Evolutionary conservation across 2,797 vertebrate genomes (phyloP).

Genomic region (Labroides dimidiatus): DNA sequence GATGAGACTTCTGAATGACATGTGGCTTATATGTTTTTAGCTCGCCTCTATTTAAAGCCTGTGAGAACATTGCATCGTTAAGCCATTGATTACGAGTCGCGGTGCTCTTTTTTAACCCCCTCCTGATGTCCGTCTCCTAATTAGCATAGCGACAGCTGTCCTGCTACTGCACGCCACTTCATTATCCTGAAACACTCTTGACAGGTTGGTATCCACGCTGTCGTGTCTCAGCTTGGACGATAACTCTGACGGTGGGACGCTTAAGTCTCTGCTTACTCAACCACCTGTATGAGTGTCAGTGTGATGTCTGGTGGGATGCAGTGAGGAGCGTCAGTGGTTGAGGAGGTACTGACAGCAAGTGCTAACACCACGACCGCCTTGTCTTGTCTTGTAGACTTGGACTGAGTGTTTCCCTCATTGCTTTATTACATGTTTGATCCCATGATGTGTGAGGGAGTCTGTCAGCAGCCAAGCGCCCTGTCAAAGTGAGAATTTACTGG

Average conservation of each 20-base stretch:
- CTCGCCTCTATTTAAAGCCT: slow-evolving; percentile 52
- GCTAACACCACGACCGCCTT: slow-evolving; percentile 5
- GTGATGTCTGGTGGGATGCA: not conserved
- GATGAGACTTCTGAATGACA: not conserved
- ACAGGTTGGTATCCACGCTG: slow-evolving; percentile 39
- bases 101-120: not conserved
- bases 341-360: slow-evolving; percentile 10
- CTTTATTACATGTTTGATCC: slow-evolving; percentile 13
- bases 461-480: slow-evolving; percentile 18
- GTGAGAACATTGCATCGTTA: slow-evolving; percentile 56
- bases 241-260: not conserved
- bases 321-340: not conserved
- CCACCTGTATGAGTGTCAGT: slow-evolving; percentile 20
- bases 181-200: slow-evolving; percentile 36
- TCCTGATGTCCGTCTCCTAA: slow-evolving; percentile 56
- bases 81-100: slow-evolving; percentile 58
- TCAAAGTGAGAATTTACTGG: slow-evolving; percentile 19
- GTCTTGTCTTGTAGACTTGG: slow-evolving; percentile 16
- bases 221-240: not conserved
- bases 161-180: slow-evolving; percentile 51
- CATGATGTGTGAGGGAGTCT: slow-evolving; percentile 28
- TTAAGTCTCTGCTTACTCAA: not conserved
- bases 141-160: slow-evolving; percentile 62
- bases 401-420: slow-evolving; percentile 1
- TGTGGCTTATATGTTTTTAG: slow-evolving; percentile 9